Evolutionary conservation across 2,113 vertebrate genomes (phyloP), one percentile per base, ranked within the genome.

Genomic region (Forbesichthys agassizii): DNA sequence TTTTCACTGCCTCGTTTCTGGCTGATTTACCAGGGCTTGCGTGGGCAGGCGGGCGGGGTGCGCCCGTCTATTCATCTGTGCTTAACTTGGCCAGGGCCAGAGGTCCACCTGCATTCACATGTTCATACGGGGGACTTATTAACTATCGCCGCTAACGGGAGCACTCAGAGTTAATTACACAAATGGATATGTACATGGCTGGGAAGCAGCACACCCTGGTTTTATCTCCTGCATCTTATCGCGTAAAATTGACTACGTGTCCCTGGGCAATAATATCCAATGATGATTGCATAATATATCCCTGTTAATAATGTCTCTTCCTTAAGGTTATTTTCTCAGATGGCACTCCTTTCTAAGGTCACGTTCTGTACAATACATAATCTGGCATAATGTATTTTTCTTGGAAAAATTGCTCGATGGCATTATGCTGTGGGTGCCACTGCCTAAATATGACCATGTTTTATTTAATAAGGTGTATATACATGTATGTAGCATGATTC

Each of bases 111-210:
- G 82, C 83, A 67, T 69, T 57, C 58, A 81, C 73, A 16, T 62
- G 69, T 74, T 86, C 85, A 87, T 82, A 73, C 27, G 78, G 20
- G 84, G 83, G 88, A 77, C 88, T 88, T 87, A 88, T 91, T 89
- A 90, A 88, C 75, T 79, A 61, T 61, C 54, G 71, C 60, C 63
- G 74, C 87, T 84, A 89, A 82, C 84, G 66, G 81, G 79, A 89
- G 82, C 86, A 84, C 84, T 89, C 84, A 82, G 51, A 77, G 79
- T 91, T 91, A 91, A 91, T 91, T 90, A 90, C 86, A 86, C 68
- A 82, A 87, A 88, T 88, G 90, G 88, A 89, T 86, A 85, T 63
- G 85, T 79, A 75, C 80, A 78, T 61, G 78, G 18, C 72, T 81
- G 73, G 85, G 90, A 87, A 67, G 76, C 78, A 76, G 84, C 88